phyloP scores from a whole-genome alignment of 2,797 vertebrate species.

The Lacerta agilis region DNA sequence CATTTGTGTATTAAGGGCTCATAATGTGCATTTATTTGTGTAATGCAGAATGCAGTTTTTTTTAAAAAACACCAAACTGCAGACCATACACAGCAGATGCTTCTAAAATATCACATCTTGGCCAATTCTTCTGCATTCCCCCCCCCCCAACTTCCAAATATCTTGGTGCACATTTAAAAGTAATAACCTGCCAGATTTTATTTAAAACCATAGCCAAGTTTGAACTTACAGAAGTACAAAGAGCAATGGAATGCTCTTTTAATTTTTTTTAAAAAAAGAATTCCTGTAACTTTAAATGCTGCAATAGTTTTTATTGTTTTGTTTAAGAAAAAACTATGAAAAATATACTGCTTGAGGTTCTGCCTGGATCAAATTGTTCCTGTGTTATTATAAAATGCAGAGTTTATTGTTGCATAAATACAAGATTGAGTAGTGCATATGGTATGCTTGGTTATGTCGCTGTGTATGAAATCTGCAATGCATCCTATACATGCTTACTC shows the following conservation, averaged over 20 bases:
- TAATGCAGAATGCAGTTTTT: slow-evolving; percentile 66
- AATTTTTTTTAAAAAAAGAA: slow-evolving; percentile 48
- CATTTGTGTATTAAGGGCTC: slow-evolving; percentile 75
- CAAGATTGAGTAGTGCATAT: slow-evolving; percentile 61
- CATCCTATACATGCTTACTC: neutral
- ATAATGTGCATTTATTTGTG: slow-evolving; percentile 79
- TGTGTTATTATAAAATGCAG: neutral
- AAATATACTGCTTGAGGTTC: slow-evolving; percentile 56
- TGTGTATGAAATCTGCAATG: slow-evolving; percentile 50
- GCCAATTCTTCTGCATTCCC: slow-evolving; percentile 67
- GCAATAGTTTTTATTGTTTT: slow-evolving; percentile 72
- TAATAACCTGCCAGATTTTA: slow-evolving; percentile 74
- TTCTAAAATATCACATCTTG: slow-evolving; percentile 78
- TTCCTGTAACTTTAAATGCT: slow-evolving; percentile 65
- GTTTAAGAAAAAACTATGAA: slow-evolving; percentile 45
- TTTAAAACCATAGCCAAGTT: slow-evolving; percentile 73
- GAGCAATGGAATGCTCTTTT: slow-evolving; percentile 73
- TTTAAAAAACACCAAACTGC: slow-evolving; percentile 57
- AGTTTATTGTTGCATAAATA: slow-evolving; percentile 56
- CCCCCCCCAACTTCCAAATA: slow-evolving; percentile 69
- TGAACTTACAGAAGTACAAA: slow-evolving; percentile 76
- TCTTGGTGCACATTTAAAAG: slow-evolving; percentile 74
- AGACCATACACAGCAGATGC: slow-evolving; percentile 72
- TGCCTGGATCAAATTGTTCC: slow-evolving; percentile 37
- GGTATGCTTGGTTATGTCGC: slow-evolving; percentile 59